Conservation (phyloP, 92 coral and sea anemone species). For the Scolanthus callimorphus region DNA sequence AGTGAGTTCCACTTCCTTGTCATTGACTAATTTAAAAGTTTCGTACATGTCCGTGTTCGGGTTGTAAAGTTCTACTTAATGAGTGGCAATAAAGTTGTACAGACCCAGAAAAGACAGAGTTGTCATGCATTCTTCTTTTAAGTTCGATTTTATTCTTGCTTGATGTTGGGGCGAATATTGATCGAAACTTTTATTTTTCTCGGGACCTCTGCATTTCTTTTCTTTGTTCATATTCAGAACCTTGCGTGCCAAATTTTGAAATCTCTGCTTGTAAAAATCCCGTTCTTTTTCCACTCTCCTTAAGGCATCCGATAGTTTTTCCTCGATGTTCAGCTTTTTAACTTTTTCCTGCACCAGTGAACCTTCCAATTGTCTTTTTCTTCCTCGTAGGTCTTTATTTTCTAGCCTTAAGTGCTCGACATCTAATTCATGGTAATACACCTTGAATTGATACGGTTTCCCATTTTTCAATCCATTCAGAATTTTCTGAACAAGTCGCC, state of each 20-base stretch:
- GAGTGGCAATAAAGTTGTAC: slow-evolving; percentile 42
- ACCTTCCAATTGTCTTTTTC: no score
- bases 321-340: no score
- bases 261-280: no score
- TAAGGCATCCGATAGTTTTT: no score
- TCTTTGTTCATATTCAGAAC: no score
- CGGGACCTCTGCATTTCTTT: no score
- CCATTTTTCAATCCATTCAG: not conserved
- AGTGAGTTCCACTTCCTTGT: slow-evolving; percentile 6
- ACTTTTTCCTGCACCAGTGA: not conserved
- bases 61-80: slow-evolving; percentile 43
- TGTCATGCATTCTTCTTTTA: slow-evolving; percentile 32
- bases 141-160: slow-evolving; percentile 1
- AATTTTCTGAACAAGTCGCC: not conserved
- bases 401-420: not conserved
- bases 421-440: not conserved
- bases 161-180: slow-evolving; percentile 1
- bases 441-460: not conserved
- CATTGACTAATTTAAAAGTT: slow-evolving; percentile 30
- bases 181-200: not conserved
- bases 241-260: no score
- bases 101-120: slow-evolving; percentile 47
- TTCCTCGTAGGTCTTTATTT: not conserved
- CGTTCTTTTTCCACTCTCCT: no score
- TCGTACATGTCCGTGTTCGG: slow-evolving; percentile 21